Base-by-base conservation (phyloP, 2,888 invertebrate species). In the Leptothorax acervorum region DNA sequence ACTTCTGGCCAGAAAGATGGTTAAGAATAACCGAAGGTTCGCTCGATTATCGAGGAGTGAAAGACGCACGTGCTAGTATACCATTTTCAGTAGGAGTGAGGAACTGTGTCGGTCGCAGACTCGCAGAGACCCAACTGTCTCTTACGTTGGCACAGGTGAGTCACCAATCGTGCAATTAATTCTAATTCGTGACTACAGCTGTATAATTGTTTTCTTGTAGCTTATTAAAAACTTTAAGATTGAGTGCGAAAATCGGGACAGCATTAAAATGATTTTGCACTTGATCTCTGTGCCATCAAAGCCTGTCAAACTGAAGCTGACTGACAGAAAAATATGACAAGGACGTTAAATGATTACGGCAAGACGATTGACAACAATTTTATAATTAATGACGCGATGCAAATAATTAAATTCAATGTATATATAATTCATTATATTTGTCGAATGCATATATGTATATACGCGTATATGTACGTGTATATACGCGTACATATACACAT, bases 11-110 rank as follows among this genome's bases (percentile, higher is more conserved):
- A 0, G 96, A 97, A 90, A 96, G 98, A 71, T 99, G 98, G 98
- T 94, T 95, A 57, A 96, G 97, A 89, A 95, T 95, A 91, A 95
- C 96, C 83, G 91, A 94, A 11, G 95, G 95, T 51, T 95, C 6
- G 42, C 6, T 8, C 39, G 15, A 92, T 89, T 95, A 95, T 84
- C 88, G 93, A 9, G 94, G 95, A 42, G 95, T 95, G 2, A 95
- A 95, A 82, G 96, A 97, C 85, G 95, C 97, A 2, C 96, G 97
- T 91, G 98, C 97, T 9, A 97, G 97, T 81, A 92, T 98, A 78
- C 98, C 98, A 6, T 98, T 98, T 94, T 98, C 98, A 1, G 95
- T 98, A 87, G 98, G 98, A 0, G 96, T 96, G 35, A 96, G 98
- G 85, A 97, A 98, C 23, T 98, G 98, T 93, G 96, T 98, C 88